Evolutionary conservation across 2,888 invertebrate species (phyloP).

Genomic region (Ectemnius lituratus): DNA sequence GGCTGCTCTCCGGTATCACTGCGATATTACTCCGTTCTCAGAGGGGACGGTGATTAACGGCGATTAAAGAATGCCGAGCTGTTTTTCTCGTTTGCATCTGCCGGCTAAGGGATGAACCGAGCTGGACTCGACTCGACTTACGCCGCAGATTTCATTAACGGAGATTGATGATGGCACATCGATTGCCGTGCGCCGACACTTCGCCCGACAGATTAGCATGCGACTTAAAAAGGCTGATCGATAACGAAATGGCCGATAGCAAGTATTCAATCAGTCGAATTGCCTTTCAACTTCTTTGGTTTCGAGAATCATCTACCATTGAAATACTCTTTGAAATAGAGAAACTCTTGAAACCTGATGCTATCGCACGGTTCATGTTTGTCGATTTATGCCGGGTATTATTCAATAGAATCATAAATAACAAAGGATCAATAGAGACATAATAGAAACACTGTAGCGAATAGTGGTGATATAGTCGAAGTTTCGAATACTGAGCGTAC

Average conservation of each 20-base stretch:
- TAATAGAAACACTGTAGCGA: background rate
- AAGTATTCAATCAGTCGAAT: background rate
- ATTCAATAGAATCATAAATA: too few species aligned
- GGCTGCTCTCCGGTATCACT: conserved; percentile 46
- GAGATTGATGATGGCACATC: conserved; percentile 25
- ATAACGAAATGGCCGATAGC: background rate
- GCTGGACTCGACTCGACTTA: background rate
- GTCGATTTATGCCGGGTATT: too few species aligned
- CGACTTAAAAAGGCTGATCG: background rate
- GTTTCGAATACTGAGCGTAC: background rate
- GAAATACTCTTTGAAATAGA: too few species aligned
- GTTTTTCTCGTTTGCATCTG: background rate
- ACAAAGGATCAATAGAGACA: too few species aligned
- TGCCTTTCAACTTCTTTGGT: too few species aligned
- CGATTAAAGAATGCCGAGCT: conserved; percentile 29
- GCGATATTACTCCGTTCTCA: conserved; percentile 47
- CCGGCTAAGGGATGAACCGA: background rate
- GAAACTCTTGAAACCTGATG: background rate
- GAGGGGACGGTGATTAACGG: conserved; percentile 50
- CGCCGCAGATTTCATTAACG: conserved; percentile 2
- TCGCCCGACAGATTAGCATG: background rate
- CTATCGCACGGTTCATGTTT: background rate
- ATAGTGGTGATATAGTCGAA: background rate
- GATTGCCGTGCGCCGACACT: conserved; percentile 10
- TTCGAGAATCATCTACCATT: too few species aligned